A percentile compares a stretch with the other conserved stretches of the same genome.
phyloP scores from a whole-genome alignment of 1,140 invertebrate genomes.

The Aphelenchoides fujianensis region DNA sequence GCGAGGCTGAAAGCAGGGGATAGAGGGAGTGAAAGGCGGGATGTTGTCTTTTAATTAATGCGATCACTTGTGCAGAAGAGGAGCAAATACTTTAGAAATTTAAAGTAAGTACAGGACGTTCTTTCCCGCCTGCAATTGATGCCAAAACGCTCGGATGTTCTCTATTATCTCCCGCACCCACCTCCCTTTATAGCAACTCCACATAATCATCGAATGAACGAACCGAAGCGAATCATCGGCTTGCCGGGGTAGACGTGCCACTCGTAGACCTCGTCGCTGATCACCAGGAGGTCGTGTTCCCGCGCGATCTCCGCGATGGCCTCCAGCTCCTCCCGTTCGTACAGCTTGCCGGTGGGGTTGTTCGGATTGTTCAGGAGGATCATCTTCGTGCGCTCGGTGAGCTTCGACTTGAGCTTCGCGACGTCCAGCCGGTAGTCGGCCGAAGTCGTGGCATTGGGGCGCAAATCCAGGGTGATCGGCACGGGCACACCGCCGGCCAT shows the following conservation, averaged over 20 bases:
- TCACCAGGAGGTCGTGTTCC: conserved; percentile 83
- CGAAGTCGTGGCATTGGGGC: conserved; percentile 67
- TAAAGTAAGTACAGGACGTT: too few relatives aligned
- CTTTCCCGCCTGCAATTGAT: too few relatives aligned
- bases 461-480: conserved; percentile 79
- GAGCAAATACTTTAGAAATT: too few relatives aligned
- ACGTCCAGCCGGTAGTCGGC: conserved; percentile 85
- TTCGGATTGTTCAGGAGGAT: conserved; percentile 82
- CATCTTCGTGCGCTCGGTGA: conserved; percentile 85
- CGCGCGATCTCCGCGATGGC: conserved; percentile 81
- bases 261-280: conserved; percentile 97
- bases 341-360: conserved; percentile 65
- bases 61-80: too few relatives aligned
- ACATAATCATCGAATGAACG: conserved; percentile 38
- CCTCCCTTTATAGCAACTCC: too few relatives aligned
- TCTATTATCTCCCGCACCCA: too few relatives aligned
- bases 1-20: conserved; percentile 70
- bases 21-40: too few relatives aligned
- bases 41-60: too few relatives aligned
- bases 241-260: conserved; percentile 85
- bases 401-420: conserved; percentile 76
- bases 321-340: conserved; percentile 67
- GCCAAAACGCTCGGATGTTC: too few relatives aligned
- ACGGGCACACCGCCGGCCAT: conserved; percentile 80
- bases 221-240: conserved; percentile 84